Conservation (phyloP, 2,888 invertebrate species). For the Ophion slaviceki region DNA sequence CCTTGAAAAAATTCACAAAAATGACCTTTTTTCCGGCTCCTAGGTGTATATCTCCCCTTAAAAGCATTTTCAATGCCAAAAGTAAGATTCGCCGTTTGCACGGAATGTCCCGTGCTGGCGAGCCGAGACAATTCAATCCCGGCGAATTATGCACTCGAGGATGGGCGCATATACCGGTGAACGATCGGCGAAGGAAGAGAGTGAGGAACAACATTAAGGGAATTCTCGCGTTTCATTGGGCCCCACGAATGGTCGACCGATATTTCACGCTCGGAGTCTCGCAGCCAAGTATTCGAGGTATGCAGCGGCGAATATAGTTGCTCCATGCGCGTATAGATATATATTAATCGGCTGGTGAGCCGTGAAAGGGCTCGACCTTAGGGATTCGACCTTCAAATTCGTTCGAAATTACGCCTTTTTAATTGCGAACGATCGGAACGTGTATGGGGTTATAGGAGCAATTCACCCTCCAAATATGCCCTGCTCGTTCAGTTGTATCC, state of each 20-base stretch:
- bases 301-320: slow-evolving; percentile 31
- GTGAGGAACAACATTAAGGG: slow-evolving; percentile 36
- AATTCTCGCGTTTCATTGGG: slow-evolving; percentile 61
- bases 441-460: slow-evolving; percentile 32
- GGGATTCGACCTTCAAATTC: neutral
- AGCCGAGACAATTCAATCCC: slow-evolving; percentile 53
- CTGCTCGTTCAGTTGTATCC: slow-evolving; percentile 54
- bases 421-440: slow-evolving; percentile 1
- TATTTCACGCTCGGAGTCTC: slow-evolving; percentile 58
- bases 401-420: slow-evolving; percentile 15
- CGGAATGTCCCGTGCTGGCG: neutral
- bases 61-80: too few relatives aligned
- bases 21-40: too few relatives aligned
- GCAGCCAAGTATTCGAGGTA: slow-evolving; percentile 37
- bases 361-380: slow-evolving; percentile 3
- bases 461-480: slow-evolving; percentile 40
- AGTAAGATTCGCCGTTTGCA: neutral
- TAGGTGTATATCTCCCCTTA: too few relatives aligned
- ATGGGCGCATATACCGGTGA: neutral
- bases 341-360: neutral
- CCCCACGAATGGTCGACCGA: slow-evolving; percentile 59
- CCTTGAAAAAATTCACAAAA: too few relatives aligned
- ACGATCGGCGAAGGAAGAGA: neutral
- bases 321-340: neutral
- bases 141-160: slow-evolving; percentile 51